Evolutionary conservation across 2,113 vertebrate genomes (phyloP).

Genomic region (Stigmatopora nigra): DNA sequence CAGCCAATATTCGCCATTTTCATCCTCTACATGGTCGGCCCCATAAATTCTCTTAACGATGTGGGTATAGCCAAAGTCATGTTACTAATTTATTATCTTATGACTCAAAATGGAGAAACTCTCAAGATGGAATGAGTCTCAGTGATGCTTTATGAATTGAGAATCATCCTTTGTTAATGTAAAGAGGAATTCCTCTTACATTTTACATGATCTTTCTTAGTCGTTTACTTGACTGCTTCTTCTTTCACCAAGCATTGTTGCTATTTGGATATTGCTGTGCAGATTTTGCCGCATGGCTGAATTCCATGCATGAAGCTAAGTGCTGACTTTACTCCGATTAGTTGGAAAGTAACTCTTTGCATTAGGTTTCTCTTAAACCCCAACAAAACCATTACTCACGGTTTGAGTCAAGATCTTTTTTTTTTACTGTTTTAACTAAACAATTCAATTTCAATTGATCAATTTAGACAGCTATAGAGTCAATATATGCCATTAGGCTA

Average conservation of each 20-base stretch:
- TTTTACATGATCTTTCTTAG: background rate
- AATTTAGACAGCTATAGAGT: background rate
- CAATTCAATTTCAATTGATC: background rate
- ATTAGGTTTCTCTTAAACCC: conserved; percentile 24
- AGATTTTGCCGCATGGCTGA: conserved; percentile 40
- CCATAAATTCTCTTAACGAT: background rate
- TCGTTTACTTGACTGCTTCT: background rate
- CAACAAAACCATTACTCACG: conserved; percentile 14
- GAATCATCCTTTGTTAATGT: background rate
- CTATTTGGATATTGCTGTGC: conserved; percentile 13
- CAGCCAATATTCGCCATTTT: conserved; percentile 11
- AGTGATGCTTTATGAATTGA: background rate
- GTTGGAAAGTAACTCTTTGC: conserved; percentile 39
- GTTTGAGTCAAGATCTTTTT: conserved; percentile 4
- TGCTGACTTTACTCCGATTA: conserved; percentile 57
- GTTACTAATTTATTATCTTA: background rate
- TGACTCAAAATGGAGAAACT: background rate
- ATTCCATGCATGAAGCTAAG: conserved; percentile 30
- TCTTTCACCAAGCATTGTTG: background rate
- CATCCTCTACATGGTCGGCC: background rate
- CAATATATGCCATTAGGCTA: background rate
- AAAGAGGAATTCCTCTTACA: background rate
- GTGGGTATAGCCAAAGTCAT: background rate
- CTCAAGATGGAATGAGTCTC: background rate
- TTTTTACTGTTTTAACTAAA: background rate